phyloP scores from a whole-genome alignment of 2,797 vertebrate species.

The Pitangus sulphuratus region DNA sequence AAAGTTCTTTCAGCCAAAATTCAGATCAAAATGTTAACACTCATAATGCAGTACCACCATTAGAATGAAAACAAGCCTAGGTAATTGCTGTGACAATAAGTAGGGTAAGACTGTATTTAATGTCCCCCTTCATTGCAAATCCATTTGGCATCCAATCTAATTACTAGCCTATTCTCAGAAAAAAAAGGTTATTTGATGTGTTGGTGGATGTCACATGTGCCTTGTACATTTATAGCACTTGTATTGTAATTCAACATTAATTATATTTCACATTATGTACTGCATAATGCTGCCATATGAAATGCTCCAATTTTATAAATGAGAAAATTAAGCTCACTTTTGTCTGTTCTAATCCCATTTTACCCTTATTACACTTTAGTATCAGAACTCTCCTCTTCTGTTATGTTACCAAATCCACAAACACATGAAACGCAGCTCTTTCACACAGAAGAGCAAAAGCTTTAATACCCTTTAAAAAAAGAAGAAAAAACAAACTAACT shows the following conservation, averaged over 20 bases:
- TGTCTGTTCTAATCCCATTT: conserved; percentile 18
- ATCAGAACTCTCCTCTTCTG: background rate
- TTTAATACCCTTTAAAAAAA: background rate
- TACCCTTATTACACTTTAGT: background rate
- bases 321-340: conserved; percentile 54
- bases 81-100: conserved; percentile 35
- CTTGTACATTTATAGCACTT: background rate
- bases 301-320: conserved; percentile 33
- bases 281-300: background rate
- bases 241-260: conserved; percentile 58
- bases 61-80: conserved; percentile 2
- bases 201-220: background rate
- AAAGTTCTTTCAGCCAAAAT: background rate
- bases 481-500: rapidly evolving
- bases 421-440: background rate
- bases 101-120: conserved; percentile 16
- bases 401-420: background rate
- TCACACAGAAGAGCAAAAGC: background rate
- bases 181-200: background rate
- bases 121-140: conserved; percentile 38
- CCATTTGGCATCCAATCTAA: conserved; percentile 45
- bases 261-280: conserved; percentile 50
- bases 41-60: background rate
- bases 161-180: background rate
- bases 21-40: background rate